Evolutionary conservation across 92 coral and sea anemone genomes (phyloP).

Genomic region (Palythoa grandiflora): DNA sequence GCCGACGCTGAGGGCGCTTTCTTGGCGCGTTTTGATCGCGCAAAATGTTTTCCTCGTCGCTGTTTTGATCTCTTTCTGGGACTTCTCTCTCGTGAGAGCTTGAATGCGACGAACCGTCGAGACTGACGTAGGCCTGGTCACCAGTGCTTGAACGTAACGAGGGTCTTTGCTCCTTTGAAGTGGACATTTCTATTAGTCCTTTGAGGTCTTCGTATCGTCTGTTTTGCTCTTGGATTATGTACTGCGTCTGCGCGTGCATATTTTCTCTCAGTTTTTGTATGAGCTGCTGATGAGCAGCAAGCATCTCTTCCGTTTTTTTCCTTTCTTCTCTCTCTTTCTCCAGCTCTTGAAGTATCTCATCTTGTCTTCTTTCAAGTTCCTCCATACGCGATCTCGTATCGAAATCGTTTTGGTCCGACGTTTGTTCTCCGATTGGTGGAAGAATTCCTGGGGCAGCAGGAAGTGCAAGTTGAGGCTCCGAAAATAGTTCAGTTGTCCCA

Average conservation of each 20-base stretch:
- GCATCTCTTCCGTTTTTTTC: conserved; percentile 70
- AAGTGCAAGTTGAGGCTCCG: conserved; percentile 36
- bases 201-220: conserved; percentile 84
- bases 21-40: conserved; percentile 38
- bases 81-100: conserved; percentile 52
- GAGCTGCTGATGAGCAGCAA: conserved; percentile 71
- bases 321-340: conserved; percentile 80
- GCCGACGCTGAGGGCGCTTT: conserved; percentile 43
- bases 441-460: conserved; percentile 9
- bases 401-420: conserved; percentile 3
- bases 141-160: conserved; percentile 55
- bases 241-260: conserved; percentile 75
- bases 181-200: conserved; percentile 21
- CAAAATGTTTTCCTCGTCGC: conserved; percentile 48
- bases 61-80: conserved; percentile 24
- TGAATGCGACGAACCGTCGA: conserved; percentile 65
- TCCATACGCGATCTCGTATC: conserved; percentile 19
- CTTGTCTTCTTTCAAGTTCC: conserved; percentile 36
- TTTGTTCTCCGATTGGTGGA: conserved; percentile 36
- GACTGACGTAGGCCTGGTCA: conserved; percentile 70
- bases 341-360: conserved; percentile 60
- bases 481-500: conserved; percentile 54
- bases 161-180: conserved; percentile 19
- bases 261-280: conserved; percentile 84
- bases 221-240: conserved; percentile 78